Conservation (phyloP, 1,140 invertebrate species). For the Lutraria rhynchaena region DNA sequence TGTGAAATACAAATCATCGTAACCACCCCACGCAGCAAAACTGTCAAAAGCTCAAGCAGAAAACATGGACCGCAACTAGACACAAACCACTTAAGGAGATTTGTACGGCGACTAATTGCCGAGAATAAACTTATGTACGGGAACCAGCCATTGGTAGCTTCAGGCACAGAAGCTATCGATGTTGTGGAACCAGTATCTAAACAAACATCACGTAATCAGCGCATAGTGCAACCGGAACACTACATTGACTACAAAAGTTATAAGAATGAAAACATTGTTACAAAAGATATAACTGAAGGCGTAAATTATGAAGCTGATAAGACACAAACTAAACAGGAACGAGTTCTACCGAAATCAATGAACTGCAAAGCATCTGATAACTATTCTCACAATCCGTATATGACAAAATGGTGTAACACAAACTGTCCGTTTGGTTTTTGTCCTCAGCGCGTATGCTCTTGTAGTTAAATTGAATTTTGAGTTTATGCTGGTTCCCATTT, state of each 20-base stretch:
- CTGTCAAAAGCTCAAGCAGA: not conserved
- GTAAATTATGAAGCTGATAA: no score
- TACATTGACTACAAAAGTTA: no score
- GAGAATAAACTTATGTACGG: conserved; percentile 9
- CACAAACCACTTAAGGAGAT: conserved; percentile 14
- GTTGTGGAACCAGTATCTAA: no score
- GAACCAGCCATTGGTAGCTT: not conserved
- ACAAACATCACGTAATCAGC: no score
- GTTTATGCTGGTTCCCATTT: no score
- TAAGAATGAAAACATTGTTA: no score
- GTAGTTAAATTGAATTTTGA: conserved; percentile 3
- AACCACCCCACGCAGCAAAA: not conserved
- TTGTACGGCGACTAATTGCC: not conserved
- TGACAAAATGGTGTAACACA: conserved; percentile 37
- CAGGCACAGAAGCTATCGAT: no score
- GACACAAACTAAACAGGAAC: no score
- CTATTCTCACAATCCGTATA: conserved; percentile 23
- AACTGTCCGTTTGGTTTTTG: conserved; percentile 42
- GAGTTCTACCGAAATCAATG: not conserved
- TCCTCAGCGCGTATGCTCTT: conserved; percentile 17
- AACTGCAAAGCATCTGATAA: conserved; percentile 17
- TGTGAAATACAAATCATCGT: not conserved
- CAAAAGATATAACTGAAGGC: no score
- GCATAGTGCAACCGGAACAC: no score
- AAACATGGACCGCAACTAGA: not conserved